Percentiles rank a stretch among this genome's conserved stretches.
Conservation (phyloP, 1,140 invertebrate species). For the Panulirus ornatus region DNA sequence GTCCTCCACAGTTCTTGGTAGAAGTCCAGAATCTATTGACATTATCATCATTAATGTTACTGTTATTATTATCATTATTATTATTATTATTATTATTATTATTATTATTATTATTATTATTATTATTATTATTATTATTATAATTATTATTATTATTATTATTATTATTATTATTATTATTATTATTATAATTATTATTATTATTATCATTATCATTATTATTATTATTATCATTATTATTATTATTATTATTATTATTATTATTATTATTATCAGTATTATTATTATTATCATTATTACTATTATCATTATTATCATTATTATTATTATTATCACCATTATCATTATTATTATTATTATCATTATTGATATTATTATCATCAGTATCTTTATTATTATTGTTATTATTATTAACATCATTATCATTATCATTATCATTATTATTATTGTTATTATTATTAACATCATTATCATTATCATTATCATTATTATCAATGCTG, state of each 20-base stretch:
- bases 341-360: background rate
- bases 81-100: slow-evolving; percentile 6
- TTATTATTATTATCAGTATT: too few species aligned
- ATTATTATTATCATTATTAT: slow-evolving; percentile 11
- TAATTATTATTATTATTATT: slow-evolving; percentile 5
- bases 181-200: slow-evolving; percentile 5
- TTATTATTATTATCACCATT: background rate
- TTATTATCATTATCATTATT: slow-evolving; percentile 6
- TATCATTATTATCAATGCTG: background rate
- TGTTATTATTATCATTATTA: slow-evolving; percentile 5
- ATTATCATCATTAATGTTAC: too few species aligned
- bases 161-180: slow-evolving; percentile 6
- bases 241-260: slow-evolving; percentile 6
- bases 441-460: background rate
- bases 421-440: background rate
- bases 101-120: slow-evolving; percentile 14
- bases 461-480: background rate
- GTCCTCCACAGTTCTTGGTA: too few species aligned
- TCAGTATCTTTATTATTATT: too few species aligned
- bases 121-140: slow-evolving; percentile 11
- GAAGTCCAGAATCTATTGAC: background rate
- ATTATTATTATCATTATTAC: too few species aligned
- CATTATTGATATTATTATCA: too few species aligned
- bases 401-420: background rate
- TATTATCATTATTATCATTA: background rate